phyloP scores from a whole-genome alignment of 2,797 vertebrate genomes.

The Antennarius maculatus region DNA sequence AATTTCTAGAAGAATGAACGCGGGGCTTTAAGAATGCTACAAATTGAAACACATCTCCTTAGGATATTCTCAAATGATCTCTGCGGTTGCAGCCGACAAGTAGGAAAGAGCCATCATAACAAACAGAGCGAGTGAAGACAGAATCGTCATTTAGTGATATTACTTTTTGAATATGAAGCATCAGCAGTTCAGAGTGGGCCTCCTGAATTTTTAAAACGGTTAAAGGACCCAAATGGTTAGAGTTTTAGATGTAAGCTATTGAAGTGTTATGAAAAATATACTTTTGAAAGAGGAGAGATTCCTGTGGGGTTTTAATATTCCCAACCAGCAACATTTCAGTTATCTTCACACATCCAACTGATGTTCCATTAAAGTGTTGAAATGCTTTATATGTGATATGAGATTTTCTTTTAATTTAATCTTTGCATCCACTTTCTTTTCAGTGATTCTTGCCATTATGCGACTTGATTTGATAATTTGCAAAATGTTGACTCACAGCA shows the following conservation, averaged over 20 bases:
- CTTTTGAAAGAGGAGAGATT: constrained; percentile 25
- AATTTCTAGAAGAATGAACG: constrained; percentile 57
- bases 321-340: constrained; percentile 26
- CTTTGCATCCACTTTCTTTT: background rate
- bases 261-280: constrained; percentile 12
- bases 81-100: constrained; percentile 61
- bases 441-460: too few species aligned
- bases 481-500: constrained; percentile 12
- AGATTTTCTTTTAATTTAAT: constrained; percentile 7
- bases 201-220: constrained; percentile 46
- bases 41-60: constrained; percentile 53
- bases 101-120: constrained; percentile 58
- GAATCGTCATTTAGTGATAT: constrained; percentile 46
- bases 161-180: constrained; percentile 43
- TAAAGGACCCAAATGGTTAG: constrained; percentile 38
- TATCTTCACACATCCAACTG: constrained; percentile 20
- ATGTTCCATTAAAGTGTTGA: constrained; percentile 31
- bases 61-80: constrained; percentile 66
- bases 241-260: constrained; percentile 24
- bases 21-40: constrained; percentile 47
- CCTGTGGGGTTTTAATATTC: constrained; percentile 28
- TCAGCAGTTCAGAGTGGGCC: constrained; percentile 36
- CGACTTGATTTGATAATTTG: background rate
- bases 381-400: constrained; percentile 5
- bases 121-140: constrained; percentile 35